Conservation (phyloP, 2,888 invertebrate genomes). For the Thelaira solivaga region DNA sequence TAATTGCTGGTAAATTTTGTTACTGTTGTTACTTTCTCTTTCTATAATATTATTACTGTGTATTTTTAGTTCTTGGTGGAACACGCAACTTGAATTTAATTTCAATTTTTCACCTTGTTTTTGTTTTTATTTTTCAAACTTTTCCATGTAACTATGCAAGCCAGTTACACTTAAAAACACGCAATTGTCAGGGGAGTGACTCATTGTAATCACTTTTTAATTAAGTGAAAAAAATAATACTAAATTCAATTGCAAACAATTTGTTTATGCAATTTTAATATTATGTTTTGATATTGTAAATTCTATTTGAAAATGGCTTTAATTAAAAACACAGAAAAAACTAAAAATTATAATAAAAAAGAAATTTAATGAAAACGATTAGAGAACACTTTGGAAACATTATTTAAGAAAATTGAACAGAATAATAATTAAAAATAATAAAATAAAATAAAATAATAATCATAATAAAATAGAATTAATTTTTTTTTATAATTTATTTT, state of each 20-base stretch:
- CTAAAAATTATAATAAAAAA: too few relatives aligned
- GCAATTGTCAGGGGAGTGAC: constrained; percentile 26
- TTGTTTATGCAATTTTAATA: background rate
- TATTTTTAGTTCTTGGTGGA: too few relatives aligned
- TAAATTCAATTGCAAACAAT: constrained; percentile 33
- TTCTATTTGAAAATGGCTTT: too few relatives aligned
- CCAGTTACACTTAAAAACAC: constrained; percentile 2
- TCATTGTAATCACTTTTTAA: constrained; percentile 33
- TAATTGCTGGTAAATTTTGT: constrained; percentile 12
- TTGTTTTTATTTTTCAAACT: background rate
- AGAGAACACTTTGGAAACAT: too few relatives aligned
- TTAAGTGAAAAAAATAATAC: constrained; percentile 38
- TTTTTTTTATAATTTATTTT: too few relatives aligned
- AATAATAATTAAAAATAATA: too few relatives aligned
- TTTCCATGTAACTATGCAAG: constrained; percentile 22
- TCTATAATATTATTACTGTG: background rate
- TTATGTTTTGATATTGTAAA: background rate
- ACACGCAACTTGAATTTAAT: constrained; percentile 28
- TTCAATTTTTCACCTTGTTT: background rate
- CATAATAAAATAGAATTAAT: too few relatives aligned
- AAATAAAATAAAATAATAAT: too few relatives aligned
- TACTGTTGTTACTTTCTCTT: background rate
- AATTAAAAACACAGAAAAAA: too few relatives aligned
- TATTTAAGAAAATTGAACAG: too few relatives aligned
- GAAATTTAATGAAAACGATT: too few relatives aligned